A percentile compares a stretch with the other conserved stretches of the same genome.
These are phyloP conservation scores for Tipula confusa DNA, from an alignment of 2,888 invertebrate species.

Conservation along the genomic window DNA sequence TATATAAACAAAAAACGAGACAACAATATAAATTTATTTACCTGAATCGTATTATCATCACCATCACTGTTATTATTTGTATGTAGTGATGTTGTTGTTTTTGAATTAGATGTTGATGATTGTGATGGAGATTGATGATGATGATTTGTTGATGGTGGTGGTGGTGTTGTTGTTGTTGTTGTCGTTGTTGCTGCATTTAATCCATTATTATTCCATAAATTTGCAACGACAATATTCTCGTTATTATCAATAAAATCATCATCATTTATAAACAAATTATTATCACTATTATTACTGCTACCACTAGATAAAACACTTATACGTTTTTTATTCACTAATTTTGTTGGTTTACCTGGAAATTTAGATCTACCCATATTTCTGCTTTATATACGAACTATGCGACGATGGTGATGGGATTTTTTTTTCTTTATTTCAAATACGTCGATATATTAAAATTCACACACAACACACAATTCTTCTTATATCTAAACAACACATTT, in stretches of 20 bases:
- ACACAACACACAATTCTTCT: neutral
- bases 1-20: neutral
- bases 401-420: neutral
- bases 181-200: conserved; percentile 35
- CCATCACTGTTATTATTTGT: neutral
- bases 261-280: conserved; percentile 33
- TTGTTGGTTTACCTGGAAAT: conserved; percentile 83
- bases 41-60: conserved; percentile 29
- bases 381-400: neutral
- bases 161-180: conserved; percentile 32
- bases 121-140: neutral
- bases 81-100: conserved; percentile 27
- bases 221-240: conserved; percentile 31
- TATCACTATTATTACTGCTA: conserved; percentile 48
- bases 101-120: conserved; percentile 34
- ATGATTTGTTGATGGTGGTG: neutral
- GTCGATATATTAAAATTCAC: no score
- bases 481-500: neutral
- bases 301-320: conserved; percentile 69
- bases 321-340: conserved; percentile 80
- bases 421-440: neutral
- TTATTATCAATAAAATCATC: conserved; percentile 34
- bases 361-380: conserved; percentile 48
- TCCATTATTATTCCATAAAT: conserved; percentile 35
- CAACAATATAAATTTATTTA: neutral